phyloP scores from a whole-genome alignment of 2,113 vertebrate species.

The Ibidorhyncha struthersii region DNA sequence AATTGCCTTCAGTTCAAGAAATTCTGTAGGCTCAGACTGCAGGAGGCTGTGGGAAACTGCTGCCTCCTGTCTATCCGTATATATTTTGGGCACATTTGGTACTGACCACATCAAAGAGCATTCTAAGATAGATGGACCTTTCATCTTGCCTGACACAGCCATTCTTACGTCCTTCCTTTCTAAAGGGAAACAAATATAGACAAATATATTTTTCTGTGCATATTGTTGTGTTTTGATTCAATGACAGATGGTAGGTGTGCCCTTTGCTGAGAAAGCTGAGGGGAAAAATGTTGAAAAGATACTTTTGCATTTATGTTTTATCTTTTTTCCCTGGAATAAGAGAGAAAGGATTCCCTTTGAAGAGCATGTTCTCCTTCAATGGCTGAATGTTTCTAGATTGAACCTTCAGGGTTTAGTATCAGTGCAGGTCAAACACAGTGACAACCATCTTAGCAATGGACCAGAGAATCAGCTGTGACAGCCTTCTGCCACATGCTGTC shows the following conservation, averaged over 20 bases:
- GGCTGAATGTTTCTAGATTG: neutral
- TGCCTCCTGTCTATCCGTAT: neutral
- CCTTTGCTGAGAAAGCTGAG: neutral
- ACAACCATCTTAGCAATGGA: neutral
- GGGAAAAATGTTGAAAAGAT: neutral
- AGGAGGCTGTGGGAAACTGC: neutral
- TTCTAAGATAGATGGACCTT: neutral
- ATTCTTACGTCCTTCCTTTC: neutral
- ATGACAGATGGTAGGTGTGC: neutral
- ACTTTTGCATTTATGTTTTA: neutral
- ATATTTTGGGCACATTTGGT: neutral
- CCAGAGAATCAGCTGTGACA: neutral
- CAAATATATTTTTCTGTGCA: neutral
- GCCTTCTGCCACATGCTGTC: neutral
- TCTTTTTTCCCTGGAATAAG: neutral
- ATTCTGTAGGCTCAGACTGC: neutral
- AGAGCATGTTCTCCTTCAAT: neutral
- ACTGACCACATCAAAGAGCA: neutral
- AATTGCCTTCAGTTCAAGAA: constrained; percentile 6
- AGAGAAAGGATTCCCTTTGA: neutral
- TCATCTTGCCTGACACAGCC: neutral
- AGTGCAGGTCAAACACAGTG: neutral
- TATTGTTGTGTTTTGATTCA: neutral
- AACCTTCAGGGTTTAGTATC: neutral
- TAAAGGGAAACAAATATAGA: neutral